Evolutionary conservation across 2,888 invertebrate genomes (phyloP).

Genomic region (Panzeria rudis): DNA sequence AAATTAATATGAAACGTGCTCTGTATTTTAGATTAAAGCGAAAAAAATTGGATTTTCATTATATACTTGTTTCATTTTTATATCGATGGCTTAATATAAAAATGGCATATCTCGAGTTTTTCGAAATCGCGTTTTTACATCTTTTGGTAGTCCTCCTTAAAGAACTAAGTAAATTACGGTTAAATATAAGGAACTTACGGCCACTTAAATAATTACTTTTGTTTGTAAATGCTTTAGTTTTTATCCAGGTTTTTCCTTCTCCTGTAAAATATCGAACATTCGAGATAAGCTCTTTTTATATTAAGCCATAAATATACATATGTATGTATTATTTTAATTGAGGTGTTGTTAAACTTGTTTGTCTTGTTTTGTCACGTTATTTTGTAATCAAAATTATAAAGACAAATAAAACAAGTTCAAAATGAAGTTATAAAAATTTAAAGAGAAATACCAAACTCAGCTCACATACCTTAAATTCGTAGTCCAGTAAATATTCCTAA

Average conservation of each 20-base stretch:
- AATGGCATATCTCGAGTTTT: too few relatives aligned
- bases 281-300: neutral
- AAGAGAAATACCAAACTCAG: neutral
- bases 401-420: neutral
- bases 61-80: neutral
- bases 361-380: conserved; percentile 14
- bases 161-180: too few relatives aligned
- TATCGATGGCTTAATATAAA: too few relatives aligned
- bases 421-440: conserved; percentile 21
- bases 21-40: neutral
- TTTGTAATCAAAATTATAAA: conserved; percentile 18
- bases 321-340: neutral
- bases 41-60: neutral
- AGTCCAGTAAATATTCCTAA: conserved; percentile 8
- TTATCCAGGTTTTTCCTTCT: too few relatives aligned
- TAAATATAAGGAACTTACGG: too few relatives aligned
- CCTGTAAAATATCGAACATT: too few relatives aligned
- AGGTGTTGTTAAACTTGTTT: neutral
- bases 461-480: conserved; percentile 54
- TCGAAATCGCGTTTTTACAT: too few relatives aligned
- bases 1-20: neutral
- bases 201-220: too few relatives aligned
- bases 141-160: too few relatives aligned
- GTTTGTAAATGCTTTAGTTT: too few relatives aligned
- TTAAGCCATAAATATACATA: too few relatives aligned